phyloP scores from a whole-genome alignment of 2,113 vertebrate genomes.

The Panurus biarmicus region DNA sequence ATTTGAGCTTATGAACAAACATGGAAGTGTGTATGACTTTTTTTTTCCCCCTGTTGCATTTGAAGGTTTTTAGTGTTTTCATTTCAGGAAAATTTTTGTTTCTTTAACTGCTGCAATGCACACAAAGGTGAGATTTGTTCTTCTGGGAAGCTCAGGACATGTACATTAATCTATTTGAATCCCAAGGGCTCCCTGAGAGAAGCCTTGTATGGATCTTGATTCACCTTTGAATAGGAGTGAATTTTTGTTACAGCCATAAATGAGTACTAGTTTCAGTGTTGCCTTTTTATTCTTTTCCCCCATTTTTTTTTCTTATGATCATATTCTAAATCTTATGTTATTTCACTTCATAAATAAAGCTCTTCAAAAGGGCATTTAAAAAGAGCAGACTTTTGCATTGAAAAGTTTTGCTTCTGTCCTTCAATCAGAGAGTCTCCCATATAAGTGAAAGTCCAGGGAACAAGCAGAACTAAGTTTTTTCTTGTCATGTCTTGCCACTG shows the following conservation, averaged over 20 bases:
- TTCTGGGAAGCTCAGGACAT: neutral
- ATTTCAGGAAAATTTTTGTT: neutral
- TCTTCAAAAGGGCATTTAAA: neutral
- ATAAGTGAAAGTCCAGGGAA: neutral
- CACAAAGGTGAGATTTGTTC: neutral
- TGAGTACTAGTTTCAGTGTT: neutral
- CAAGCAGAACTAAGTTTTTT: neutral
- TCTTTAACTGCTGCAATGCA: neutral
- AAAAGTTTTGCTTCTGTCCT: neutral
- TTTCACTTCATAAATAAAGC: neutral
- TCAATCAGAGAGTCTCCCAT: neutral
- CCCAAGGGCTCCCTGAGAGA: neutral
- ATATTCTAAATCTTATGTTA: neutral
- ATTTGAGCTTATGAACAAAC: neutral
- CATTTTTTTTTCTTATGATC: neutral
- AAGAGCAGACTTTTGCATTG: neutral
- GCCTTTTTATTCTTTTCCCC: neutral
- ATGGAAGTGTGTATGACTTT: neutral
- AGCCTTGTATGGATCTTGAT: neutral
- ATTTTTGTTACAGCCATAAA: neutral
- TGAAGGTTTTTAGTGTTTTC: neutral
- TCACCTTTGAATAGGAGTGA: neutral
- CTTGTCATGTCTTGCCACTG: neutral
- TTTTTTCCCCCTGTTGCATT: neutral
- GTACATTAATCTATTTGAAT: neutral